A percentile compares a stretch with the other conserved stretches of the same genome.
phyloP scores from a whole-genome alignment of 2,888 invertebrate genomes.

The Apotomis capreana region DNA sequence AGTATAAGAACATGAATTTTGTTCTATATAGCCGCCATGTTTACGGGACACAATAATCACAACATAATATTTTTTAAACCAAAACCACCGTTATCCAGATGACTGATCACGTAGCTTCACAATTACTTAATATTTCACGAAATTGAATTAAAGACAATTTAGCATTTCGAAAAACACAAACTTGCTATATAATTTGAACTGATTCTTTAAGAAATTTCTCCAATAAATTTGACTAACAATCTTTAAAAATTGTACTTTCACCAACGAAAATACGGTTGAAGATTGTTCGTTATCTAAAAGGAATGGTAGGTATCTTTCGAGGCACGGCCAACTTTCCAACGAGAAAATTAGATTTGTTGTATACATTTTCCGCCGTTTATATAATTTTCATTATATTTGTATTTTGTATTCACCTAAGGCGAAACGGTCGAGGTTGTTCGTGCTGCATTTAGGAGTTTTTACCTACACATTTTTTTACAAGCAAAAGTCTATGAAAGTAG shows the following conservation, averaged over 20 bases:
- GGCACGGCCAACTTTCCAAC: slow-evolving; percentile 34
- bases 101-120: neutral
- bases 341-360: slow-evolving; percentile 41
- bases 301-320: slow-evolving; percentile 20
- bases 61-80: too few species aligned
- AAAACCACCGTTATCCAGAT: too few species aligned
- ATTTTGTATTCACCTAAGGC: slow-evolving; percentile 29
- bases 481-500: too few species aligned
- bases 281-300: neutral
- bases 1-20: too few species aligned
- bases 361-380: slow-evolving; percentile 39
- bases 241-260: neutral
- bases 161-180: slow-evolving; percentile 15
- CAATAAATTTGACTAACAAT: neutral
- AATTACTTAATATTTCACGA: neutral
- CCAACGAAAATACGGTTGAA: neutral
- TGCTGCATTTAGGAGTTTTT: slow-evolving; percentile 2
- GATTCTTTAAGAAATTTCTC: slow-evolving; percentile 20
- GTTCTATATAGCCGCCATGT: neutral
- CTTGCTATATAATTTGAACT: slow-evolving; percentile 22
- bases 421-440: neutral
- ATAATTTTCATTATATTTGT: slow-evolving; percentile 33
- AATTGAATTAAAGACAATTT: slow-evolving; percentile 2
- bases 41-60: neutral
- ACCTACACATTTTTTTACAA: too few species aligned